Percentiles rank a stretch among this genome's conserved stretches.
phyloP scores from a whole-genome alignment of 1,140 invertebrate genomes.

The Drosophila sechellia region DNA sequence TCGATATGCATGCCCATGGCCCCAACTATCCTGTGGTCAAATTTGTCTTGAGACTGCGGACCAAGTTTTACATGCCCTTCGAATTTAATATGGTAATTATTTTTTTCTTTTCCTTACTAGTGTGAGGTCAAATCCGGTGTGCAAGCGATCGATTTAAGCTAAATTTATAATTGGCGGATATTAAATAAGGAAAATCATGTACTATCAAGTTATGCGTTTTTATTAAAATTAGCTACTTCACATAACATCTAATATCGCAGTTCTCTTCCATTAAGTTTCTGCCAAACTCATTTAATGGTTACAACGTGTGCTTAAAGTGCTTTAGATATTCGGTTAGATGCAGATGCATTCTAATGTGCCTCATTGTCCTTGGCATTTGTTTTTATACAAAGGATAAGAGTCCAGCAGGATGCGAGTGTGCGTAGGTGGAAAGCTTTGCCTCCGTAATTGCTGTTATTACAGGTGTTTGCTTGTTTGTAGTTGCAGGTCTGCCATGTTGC shows the following conservation, averaged over 20 bases:
- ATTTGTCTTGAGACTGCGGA: conserved; percentile 53
- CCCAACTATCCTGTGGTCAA: conserved; percentile 49
- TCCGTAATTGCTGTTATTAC: conserved; percentile 61
- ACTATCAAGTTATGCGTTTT: neutral
- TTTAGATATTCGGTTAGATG: neutral
- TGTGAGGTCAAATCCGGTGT: neutral
- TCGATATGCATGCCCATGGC: conserved; percentile 58
- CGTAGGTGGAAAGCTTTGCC: conserved; percentile 30
- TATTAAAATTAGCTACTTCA: no score
- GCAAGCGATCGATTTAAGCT: conserved; percentile 15
- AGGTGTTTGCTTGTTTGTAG: conserved; percentile 42
- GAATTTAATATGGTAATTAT: conserved; percentile 77
- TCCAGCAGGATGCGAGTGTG: conserved; percentile 12
- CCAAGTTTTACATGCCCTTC: conserved; percentile 52
- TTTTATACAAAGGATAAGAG: conserved; percentile 25
- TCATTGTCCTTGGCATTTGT: conserved; percentile 43
- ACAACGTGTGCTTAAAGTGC: no score
- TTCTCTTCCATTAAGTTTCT: neutral
- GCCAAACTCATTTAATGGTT: neutral
- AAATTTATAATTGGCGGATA: conserved; percentile 3
- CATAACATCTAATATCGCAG: no score
- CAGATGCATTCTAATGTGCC: conserved; percentile 49
- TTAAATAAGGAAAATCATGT: neutral
- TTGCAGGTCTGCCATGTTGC: conserved; percentile 10
- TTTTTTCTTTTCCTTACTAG: conserved; percentile 20